These are phyloP conservation scores for Dolichallabes microphthalmus DNA, from an alignment of 2,113 vertebrate genomes.

Conservation along the genomic window DNA sequence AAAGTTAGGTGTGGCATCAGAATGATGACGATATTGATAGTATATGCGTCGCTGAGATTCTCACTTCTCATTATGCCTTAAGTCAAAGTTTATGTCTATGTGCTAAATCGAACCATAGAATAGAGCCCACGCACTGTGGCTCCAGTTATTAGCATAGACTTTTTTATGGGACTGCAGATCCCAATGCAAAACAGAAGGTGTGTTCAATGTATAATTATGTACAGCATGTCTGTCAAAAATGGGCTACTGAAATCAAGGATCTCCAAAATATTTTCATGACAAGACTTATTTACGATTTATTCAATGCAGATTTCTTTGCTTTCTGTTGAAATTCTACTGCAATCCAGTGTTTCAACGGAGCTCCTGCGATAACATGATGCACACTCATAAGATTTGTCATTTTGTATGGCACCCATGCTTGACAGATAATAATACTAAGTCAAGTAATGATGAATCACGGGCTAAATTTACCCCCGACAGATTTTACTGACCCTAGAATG, in stretches of 20 bases:
- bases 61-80: slow-evolving; percentile 4
- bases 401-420: too few species aligned
- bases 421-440: too few species aligned
- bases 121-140: background rate
- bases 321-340: background rate
- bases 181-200: slow-evolving; percentile 22
- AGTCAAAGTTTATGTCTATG: background rate
- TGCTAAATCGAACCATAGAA: background rate
- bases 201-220: slow-evolving; percentile 42
- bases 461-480: too few species aligned
- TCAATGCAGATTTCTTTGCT: background rate
- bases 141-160: background rate
- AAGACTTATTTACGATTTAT: background rate
- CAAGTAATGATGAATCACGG: too few species aligned
- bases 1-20: background rate
- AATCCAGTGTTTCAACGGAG: background rate
- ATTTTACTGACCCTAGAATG: too few species aligned
- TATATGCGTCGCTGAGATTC: background rate
- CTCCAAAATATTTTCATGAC: too few species aligned
- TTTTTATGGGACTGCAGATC: slow-evolving; percentile 8
- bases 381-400: too few species aligned
- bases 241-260: background rate
- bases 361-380: too few species aligned
- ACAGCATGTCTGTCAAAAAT: too few species aligned
- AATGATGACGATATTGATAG: background rate